Evolutionary conservation across 2,113 vertebrate genomes (phyloP).

Genomic region (Anser brachyrhynchus): DNA sequence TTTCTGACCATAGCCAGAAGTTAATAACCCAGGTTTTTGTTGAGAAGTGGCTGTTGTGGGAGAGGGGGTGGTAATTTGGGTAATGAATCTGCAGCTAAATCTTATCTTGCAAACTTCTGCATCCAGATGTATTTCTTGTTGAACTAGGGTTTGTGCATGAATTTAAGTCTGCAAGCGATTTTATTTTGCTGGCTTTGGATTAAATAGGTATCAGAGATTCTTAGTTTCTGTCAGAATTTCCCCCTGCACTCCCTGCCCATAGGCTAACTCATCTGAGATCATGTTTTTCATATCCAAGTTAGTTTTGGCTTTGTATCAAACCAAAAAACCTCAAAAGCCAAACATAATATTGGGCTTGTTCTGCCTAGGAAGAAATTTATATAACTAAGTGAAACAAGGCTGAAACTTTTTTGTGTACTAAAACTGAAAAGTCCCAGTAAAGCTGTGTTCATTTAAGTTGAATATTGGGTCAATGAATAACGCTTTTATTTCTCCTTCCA

Average conservation of each 20-base stretch:
- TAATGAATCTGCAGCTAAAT: background rate
- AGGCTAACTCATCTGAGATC: conserved; percentile 25
- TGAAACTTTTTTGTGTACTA: background rate
- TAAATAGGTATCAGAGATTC: background rate
- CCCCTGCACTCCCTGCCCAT: background rate
- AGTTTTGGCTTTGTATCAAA: conserved; percentile 53
- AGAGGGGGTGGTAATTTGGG: background rate
- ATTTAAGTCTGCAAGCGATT: background rate
- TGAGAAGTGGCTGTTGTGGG: background rate
- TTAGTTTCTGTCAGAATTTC: conserved; percentile 1
- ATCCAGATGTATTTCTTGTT: background rate
- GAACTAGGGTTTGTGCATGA: background rate
- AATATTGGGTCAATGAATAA: background rate
- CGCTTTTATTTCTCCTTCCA: conserved; percentile 69
- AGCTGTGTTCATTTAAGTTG: background rate
- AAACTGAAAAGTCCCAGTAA: background rate
- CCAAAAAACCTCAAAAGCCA: conserved; percentile 64
- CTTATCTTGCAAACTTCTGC: background rate
- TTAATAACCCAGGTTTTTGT: background rate
- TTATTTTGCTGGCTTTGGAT: conserved; percentile 18
- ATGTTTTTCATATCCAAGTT: conserved; percentile 52
- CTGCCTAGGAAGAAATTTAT: conserved; percentile 64
- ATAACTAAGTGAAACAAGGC: conserved; percentile 55
- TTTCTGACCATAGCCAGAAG: background rate
- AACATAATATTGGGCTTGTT: conserved; percentile 57